These are phyloP conservation scores for Leiothrix lutea DNA, from an alignment of 2,113 vertebrate genomes.

Conservation along the genomic window DNA sequence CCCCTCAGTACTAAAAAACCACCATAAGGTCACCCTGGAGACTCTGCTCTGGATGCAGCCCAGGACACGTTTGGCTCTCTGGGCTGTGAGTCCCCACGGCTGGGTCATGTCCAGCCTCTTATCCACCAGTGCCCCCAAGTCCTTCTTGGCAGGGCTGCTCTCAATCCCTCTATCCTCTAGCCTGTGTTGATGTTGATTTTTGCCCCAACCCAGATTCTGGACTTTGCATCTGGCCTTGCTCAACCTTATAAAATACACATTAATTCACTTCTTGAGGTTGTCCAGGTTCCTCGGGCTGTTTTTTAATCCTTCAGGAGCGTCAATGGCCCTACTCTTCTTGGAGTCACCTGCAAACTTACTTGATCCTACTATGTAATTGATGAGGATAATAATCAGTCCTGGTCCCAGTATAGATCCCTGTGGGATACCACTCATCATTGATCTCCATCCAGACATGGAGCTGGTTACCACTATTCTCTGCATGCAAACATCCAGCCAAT, in stretches of 20 bases:
- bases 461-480: background rate
- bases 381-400: background rate
- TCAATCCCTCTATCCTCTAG: background rate
- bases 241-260: background rate
- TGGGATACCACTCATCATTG: background rate
- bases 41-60: background rate
- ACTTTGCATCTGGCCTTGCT: background rate
- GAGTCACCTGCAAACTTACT: background rate
- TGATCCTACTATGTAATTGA: rapidly evolving
- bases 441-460: background rate
- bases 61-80: rapidly evolving
- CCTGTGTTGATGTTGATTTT: background rate
- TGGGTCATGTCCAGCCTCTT: background rate
- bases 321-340: rapidly evolving
- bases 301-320: rapidly evolving
- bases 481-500: background rate
- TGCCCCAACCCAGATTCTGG: background rate
- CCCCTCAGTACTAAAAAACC: background rate
- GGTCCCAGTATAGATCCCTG: rapidly evolving
- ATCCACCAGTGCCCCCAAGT: rapidly evolving
- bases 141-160: background rate
- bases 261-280: background rate
- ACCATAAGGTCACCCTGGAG: rapidly evolving
- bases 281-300: background rate
- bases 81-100: background rate